Conservation (phyloP, 1,140 invertebrate species). For the Leptinotarsa texana region DNA sequence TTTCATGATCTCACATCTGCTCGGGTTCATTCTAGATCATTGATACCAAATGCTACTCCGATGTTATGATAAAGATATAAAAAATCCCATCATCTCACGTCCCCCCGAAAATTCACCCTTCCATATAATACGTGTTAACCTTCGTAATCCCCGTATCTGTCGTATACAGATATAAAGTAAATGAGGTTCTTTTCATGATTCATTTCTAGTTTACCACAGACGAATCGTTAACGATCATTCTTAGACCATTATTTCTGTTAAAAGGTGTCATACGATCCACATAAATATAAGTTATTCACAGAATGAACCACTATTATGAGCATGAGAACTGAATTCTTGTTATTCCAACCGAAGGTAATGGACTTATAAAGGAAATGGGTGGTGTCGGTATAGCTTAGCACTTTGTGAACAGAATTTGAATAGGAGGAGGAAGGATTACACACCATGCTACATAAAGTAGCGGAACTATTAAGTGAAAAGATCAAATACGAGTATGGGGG, state of each 20-base stretch:
- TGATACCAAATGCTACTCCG: no score
- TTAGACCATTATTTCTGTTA: background rate
- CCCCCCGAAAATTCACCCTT: no score
- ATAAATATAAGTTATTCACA: conserved; percentile 2
- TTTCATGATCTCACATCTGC: no score
- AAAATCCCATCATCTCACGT: no score
- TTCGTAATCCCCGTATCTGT: no score
- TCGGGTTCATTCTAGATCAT: no score
- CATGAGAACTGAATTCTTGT: conserved; percentile 6
- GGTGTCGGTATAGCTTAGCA: background rate
- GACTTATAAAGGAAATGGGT: conserved; percentile 12
- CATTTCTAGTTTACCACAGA: background rate
- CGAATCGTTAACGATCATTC: background rate
- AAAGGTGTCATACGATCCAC: conserved; percentile 7
- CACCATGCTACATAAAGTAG: no score
- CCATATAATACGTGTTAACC: no score
- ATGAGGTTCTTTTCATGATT: background rate
- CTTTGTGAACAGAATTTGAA: background rate
- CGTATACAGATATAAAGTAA: background rate
- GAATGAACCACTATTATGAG: background rate
- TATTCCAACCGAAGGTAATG: background rate
- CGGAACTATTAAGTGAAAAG: no score
- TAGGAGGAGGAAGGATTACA: background rate
- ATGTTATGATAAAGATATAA: no score
- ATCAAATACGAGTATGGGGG: no score